phyloP scores from a whole-genome alignment of 2,113 vertebrate genomes.

The Cyprinodon brontotheroides region DNA sequence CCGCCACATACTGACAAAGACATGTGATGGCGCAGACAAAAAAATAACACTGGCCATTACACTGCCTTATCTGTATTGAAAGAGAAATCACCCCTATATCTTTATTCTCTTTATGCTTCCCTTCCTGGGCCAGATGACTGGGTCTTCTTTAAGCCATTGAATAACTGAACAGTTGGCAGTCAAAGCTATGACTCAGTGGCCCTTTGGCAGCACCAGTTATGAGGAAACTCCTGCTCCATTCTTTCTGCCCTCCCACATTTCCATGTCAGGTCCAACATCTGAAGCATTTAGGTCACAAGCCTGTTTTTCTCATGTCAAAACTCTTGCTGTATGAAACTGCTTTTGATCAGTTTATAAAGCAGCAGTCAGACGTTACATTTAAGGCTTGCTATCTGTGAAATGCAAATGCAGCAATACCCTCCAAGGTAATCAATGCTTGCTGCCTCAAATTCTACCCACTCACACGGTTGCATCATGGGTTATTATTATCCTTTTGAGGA shows the following conservation, averaged over 20 bases:
- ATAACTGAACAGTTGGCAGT: slow-evolving; percentile 12
- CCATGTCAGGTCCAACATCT: slow-evolving; percentile 5
- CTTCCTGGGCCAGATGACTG: background rate
- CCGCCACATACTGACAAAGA: no score
- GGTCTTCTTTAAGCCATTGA: background rate
- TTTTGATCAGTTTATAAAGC: slow-evolving; percentile 29
- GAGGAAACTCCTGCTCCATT: slow-evolving; percentile 22
- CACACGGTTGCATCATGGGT: slow-evolving; percentile 45
- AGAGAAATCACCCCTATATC: background rate
- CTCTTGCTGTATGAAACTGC: slow-evolving; percentile 20
- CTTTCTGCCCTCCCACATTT: slow-evolving; percentile 20
- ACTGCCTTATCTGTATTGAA: background rate
- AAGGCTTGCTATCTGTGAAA: slow-evolving; percentile 40
- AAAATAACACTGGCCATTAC: background rate
- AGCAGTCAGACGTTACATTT: slow-evolving; percentile 20
- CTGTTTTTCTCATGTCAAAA: background rate
- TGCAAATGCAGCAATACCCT: slow-evolving; percentile 43
- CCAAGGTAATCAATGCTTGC: slow-evolving; percentile 46
- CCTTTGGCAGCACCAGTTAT: background rate
- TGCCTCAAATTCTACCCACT: slow-evolving; percentile 51
- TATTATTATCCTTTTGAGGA: slow-evolving; percentile 41
- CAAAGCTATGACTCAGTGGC: slow-evolving; percentile 11
- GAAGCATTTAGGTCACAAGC: slow-evolving; percentile 19
- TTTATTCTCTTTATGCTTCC: slow-evolving; percentile 1
- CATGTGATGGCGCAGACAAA: no score